Conservation (phyloP, 2,888 invertebrate species). For the Listrodromus nycthemerus region DNA sequence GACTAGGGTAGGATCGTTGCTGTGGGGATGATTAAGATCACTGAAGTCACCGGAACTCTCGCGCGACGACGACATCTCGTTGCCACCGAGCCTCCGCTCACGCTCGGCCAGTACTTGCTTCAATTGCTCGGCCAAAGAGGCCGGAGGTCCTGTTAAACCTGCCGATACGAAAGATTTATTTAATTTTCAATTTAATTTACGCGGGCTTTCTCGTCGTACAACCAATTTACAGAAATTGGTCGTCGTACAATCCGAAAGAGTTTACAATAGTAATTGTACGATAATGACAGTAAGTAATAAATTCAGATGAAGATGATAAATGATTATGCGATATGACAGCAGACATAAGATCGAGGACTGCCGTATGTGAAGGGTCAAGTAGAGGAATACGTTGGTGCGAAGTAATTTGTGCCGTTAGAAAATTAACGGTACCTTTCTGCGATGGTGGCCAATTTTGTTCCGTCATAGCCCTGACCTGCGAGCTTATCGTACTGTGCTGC, state of each 20-base stretch:
- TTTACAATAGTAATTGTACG: too few species aligned
- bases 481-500: constrained; percentile 83
- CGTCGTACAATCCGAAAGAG: too few species aligned
- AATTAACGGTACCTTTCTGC: constrained; percentile 76
- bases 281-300: too few species aligned
- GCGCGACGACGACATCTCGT: constrained; percentile 85
- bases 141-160: constrained; percentile 88
- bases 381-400: not conserved
- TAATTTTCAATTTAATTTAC: not conserved
- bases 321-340: too few species aligned
- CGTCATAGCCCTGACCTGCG: constrained; percentile 83
- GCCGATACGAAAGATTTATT: not conserved
- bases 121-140: constrained; percentile 93
- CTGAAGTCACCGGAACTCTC: constrained; percentile 88
- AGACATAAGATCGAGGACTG: too few species aligned
- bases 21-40: constrained; percentile 87
- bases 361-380: not conserved
- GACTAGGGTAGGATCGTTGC: constrained; percentile 89
- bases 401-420: not conserved
- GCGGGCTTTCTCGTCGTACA: too few species aligned
- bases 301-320: too few species aligned
- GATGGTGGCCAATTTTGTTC: constrained; percentile 82
- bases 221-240: too few species aligned
- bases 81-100: constrained; percentile 89
- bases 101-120: constrained; percentile 95